phyloP scores from a whole-genome alignment of 2,797 vertebrate species.

The Enteromius argenteus region DNA sequence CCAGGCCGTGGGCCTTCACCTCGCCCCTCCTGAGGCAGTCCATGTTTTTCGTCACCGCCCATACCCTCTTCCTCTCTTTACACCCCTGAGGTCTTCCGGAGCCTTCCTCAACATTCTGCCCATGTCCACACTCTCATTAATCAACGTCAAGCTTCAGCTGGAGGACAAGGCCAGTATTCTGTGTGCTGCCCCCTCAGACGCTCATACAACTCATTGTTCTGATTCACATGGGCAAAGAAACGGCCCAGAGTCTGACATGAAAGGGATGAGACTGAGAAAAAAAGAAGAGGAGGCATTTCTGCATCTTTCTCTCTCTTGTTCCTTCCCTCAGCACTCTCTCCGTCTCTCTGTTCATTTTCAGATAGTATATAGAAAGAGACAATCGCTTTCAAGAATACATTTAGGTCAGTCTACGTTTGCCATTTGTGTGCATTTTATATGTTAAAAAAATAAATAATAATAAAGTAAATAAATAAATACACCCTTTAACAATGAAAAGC shows the following conservation, averaged over 20 bases:
- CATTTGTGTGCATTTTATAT: not conserved
- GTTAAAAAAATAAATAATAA: not conserved
- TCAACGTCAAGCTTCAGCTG: constrained; percentile 92
- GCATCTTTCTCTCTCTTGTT: constrained; percentile 67
- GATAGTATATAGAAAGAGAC: constrained; percentile 81
- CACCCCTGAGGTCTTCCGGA: constrained; percentile 80
- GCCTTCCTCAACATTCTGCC: constrained; percentile 85
- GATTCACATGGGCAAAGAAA: constrained; percentile 88
- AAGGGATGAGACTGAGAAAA: constrained; percentile 90
- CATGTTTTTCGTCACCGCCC: constrained; percentile 57
- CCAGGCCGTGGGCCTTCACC: constrained; percentile 36
- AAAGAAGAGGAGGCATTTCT: constrained; percentile 86
- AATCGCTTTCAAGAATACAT: constrained; percentile 94
- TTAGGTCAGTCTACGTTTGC: constrained; percentile 32
- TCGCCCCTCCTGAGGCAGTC: constrained; percentile 56
- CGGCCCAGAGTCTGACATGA: constrained; percentile 84
- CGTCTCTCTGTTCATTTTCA: constrained; percentile 69
- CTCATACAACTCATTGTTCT: constrained; percentile 95
- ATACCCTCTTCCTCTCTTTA: constrained; percentile 79
- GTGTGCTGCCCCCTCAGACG: constrained; percentile 81
- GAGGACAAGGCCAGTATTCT: constrained; percentile 95
- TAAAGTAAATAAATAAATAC: too few relatives aligned
- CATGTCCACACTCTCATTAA: constrained; percentile 96
- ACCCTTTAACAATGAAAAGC: not conserved
- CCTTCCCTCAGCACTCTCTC: constrained; percentile 62